Conservation (phyloP, 92 coral and sea anemone genomes). For the Actinostola sp. region DNA sequence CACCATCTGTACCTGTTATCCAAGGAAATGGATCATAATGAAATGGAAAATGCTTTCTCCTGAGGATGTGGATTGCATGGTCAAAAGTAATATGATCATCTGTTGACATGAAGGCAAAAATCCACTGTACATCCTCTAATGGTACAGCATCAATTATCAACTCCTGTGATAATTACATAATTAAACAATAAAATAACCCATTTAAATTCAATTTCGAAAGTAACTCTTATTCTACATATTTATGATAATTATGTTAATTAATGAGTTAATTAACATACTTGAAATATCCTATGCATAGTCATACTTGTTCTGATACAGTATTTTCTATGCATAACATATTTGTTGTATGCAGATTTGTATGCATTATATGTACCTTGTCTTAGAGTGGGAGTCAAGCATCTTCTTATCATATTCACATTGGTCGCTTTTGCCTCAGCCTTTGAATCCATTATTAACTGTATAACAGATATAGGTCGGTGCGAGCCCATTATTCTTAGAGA, state of each 20-base stretch:
- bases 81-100: conserved; percentile 24
- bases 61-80: conserved; percentile 29
- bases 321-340: background rate
- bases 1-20: conserved; percentile 28
- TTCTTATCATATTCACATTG: background rate
- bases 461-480: conserved; percentile 41
- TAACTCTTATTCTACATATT: too few species aligned
- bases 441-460: conserved; percentile 43
- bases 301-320: background rate
- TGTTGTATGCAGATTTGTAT: too few species aligned
- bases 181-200: background rate
- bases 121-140: conserved; percentile 47
- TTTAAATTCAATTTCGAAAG: background rate
- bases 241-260: too few species aligned
- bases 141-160: conserved; percentile 49
- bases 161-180: conserved; percentile 19
- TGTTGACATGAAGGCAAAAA: conserved; percentile 29
- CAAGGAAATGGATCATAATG: conserved; percentile 51
- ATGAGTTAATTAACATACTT: too few species aligned
- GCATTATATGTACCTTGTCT: conserved; percentile 36
- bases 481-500: conserved; percentile 44
- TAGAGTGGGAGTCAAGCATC: conserved; percentile 6
- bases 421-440: conserved; percentile 23
- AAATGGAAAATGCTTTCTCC: conserved; percentile 51
- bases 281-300: background rate